Evolutionary conservation across 2,888 invertebrate genomes (phyloP).

Genomic region (Drosophila peninsularis): DNA sequence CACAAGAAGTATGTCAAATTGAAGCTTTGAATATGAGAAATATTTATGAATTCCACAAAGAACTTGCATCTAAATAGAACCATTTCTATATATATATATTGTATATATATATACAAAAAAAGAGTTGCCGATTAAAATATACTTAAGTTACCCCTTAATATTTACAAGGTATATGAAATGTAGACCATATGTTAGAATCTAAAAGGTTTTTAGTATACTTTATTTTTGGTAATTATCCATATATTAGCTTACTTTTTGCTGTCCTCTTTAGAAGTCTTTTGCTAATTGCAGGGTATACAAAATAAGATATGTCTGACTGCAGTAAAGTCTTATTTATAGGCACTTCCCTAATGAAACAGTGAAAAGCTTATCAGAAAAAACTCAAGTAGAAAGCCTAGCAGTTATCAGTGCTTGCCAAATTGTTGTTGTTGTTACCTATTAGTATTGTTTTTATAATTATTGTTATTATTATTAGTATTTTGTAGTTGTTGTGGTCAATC

Average conservation of each 20-base stretch:
- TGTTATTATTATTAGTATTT: constrained; percentile 1
- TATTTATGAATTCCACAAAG: neutral
- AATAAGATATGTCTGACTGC: neutral
- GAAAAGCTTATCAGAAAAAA: constrained; percentile 26
- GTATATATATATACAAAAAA: too few species aligned
- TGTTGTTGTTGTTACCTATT: constrained; percentile 10
- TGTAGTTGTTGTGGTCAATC: constrained; percentile 50
- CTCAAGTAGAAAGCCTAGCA: constrained; percentile 19
- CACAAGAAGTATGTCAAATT: neutral
- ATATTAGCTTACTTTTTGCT: neutral
- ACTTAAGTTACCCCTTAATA: too few species aligned
- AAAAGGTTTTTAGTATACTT: neutral
- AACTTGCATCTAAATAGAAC: neutral
- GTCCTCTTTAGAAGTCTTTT: neutral
- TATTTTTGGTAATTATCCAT: neutral
- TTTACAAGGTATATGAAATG: neutral
- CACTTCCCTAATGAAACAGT: constrained; percentile 42
- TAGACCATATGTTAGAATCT: neutral
- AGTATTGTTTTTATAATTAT: constrained; percentile 2
- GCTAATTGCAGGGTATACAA: constrained; percentile 1
- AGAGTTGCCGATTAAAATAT: too few species aligned
- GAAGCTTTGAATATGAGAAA: neutral
- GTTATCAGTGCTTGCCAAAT: constrained; percentile 25
- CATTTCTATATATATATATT: neutral
- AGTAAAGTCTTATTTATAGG: constrained; percentile 42